Evolutionary conservation across 2,888 invertebrate species (phyloP).

Genomic region (Cryptocephalus moraei): DNA sequence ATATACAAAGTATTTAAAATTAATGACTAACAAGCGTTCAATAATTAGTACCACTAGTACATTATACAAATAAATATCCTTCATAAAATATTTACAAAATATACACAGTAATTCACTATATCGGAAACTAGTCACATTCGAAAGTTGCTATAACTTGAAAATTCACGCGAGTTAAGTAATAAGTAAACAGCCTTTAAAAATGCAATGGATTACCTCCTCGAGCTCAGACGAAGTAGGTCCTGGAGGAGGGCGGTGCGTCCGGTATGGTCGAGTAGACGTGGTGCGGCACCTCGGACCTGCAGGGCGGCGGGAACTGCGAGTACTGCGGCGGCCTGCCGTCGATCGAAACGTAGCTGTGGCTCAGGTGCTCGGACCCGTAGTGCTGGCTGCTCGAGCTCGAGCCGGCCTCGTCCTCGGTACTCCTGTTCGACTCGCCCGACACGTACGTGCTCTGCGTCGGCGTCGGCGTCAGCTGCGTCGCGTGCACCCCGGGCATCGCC

Average conservation of each 20-base stretch:
- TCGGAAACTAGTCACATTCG: constrained; percentile 11
- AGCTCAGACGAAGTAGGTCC: constrained; percentile 38
- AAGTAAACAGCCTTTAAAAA: constrained; percentile 31
- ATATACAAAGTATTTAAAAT: constrained; percentile 30
- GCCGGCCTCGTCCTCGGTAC: constrained; percentile 46
- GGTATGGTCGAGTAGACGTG: constrained; percentile 40
- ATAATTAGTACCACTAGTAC: constrained; percentile 21
- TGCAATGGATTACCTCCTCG: constrained; percentile 8
- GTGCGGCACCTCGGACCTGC: constrained; percentile 26
- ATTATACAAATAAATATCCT: constrained; percentile 25
- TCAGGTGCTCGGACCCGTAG: constrained; percentile 53
- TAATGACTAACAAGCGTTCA: constrained; percentile 38
- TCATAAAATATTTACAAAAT: constrained; percentile 28
- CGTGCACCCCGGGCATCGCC: constrained; percentile 45
- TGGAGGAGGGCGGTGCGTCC: constrained; percentile 34
- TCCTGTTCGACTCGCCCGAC: constrained; percentile 44
- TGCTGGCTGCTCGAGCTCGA: constrained; percentile 46
- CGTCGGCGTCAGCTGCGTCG: constrained; percentile 46
- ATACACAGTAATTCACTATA: constrained; percentile 20
- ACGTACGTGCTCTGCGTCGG: constrained; percentile 51
- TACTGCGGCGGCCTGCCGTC: constrained; percentile 40
- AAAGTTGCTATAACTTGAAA: constrained; percentile 16
- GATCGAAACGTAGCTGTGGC: constrained; percentile 60
- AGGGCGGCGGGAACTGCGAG: constrained; percentile 30
- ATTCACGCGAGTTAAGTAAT: constrained; percentile 16